Conservation (phyloP, 2,888 invertebrate species). For the Neoitamus cyanurus region DNA sequence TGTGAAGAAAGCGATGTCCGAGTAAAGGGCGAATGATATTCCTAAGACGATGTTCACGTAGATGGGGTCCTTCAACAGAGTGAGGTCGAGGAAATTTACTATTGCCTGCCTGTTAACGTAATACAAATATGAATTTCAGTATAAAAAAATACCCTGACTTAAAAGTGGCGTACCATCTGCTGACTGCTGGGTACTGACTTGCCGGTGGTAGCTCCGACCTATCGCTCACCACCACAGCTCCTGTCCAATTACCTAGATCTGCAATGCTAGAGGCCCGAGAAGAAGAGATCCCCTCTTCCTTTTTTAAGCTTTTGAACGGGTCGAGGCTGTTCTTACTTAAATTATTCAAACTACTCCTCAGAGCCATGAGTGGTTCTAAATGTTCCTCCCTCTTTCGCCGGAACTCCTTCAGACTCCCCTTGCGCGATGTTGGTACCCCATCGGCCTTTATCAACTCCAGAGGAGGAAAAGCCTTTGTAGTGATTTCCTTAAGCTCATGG, state of each 20-base stretch:
- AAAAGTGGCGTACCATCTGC: conserved; percentile 36
- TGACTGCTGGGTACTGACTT: conserved; percentile 56
- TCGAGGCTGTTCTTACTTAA: neutral
- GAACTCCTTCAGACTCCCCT: neutral
- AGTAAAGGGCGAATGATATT: conserved; percentile 74
- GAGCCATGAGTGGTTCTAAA: conserved; percentile 47
- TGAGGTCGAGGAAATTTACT: conserved; percentile 73
- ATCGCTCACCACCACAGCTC: conserved; percentile 61
- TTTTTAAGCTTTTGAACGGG: conserved; percentile 18
- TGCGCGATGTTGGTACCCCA: neutral
- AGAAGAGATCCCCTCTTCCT: conserved; percentile 33
- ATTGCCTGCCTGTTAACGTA: conserved; percentile 67
- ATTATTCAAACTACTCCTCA: neutral
- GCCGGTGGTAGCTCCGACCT: conserved; percentile 57
- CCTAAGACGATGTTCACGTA: conserved; percentile 79
- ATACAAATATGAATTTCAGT: neutral
- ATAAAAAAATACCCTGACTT: too few relatives aligned
- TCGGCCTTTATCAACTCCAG: neutral
- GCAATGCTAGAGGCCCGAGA: conserved; percentile 62
- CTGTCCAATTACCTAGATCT: conserved; percentile 65
- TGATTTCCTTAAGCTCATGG: conserved; percentile 56
- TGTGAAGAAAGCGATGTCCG: conserved; percentile 78
- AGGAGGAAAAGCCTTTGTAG: conserved; percentile 33
- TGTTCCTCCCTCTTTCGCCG: conserved; percentile 1
- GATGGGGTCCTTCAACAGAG: conserved; percentile 72